phyloP scores from a whole-genome alignment of 2,888 invertebrate species.

The Celastrina argiolus region DNA sequence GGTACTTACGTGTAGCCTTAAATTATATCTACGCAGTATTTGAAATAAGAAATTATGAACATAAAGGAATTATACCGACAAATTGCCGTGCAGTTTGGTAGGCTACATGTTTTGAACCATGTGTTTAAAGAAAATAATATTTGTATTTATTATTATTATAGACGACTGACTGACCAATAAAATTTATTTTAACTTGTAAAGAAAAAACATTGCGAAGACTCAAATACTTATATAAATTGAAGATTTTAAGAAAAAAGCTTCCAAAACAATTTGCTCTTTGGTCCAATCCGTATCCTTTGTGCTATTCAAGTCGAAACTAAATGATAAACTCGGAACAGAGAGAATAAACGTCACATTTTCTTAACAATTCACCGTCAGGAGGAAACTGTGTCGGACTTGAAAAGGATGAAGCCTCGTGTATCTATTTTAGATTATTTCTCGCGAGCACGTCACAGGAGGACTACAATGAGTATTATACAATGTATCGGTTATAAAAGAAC shows the following conservation, averaged over 20 bases:
- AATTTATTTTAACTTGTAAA: too few species aligned
- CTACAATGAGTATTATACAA: neutral
- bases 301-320: constrained; percentile 18
- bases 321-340: constrained; percentile 6
- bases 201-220: neutral
- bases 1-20: too few species aligned
- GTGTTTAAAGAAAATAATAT: too few species aligned
- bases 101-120: too few species aligned
- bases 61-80: too few species aligned
- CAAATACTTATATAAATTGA: neutral
- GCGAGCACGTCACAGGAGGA: neutral
- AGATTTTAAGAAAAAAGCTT: constrained; percentile 1
- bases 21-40: too few species aligned
- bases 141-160: too few species aligned
- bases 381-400: constrained; percentile 12
- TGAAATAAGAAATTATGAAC: too few species aligned
- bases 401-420: constrained; percentile 6
- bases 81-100: too few species aligned
- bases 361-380: neutral
- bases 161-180: too few species aligned
- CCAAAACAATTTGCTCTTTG: constrained; percentile 1
- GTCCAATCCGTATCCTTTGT: constrained; percentile 5
- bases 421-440: constrained; percentile 13
- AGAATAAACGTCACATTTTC: constrained; percentile 13
- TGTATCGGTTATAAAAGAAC: neutral